Evolutionary conservation across 2,888 invertebrate genomes (phyloP), one percentile per base, ranked within the genome.

Genomic region (Cryptocheilus praepositus): DNA sequence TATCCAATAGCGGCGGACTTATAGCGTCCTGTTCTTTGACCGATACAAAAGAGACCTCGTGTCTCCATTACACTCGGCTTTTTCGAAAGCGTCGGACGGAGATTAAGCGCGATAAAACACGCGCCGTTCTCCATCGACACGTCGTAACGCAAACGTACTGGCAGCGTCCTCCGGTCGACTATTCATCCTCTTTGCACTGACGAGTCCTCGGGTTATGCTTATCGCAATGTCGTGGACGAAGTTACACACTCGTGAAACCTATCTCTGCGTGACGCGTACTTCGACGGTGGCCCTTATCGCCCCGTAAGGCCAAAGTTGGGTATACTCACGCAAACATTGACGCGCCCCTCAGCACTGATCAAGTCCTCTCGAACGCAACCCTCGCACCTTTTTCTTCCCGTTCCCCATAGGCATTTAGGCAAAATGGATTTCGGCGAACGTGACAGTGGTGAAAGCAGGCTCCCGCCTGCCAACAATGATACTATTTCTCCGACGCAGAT

Each of bases 341-440:
- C 18, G 18, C 18, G 49, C 18, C 36, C 49, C 49, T 49, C 49
- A n/a, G 49, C 49, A 18, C n/a, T 18, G 49, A 49, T 49, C n/a
- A 18, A n/a, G 49, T 49, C 36, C 36, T 36, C 11, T 36, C 36
- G 36, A 36, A 11, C 36, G 36, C 36, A 7, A 36, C 36, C 36
- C 36, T 36, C 36, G 36, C 36, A 36, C 49, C 16, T 49, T 49
- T 18, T 36, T 18, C 16, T 49, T 8, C 16, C 49, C 49, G n/a
- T 49, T 2, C 5, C 49, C 49, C 49, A 13, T 2, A 13, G 49
- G 49, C 49, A 49, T 49, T 49, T 49, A 18, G 16, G 18, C 18
- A 18, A 49, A 49, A 16, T 49, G 16, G 49, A 49, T 49, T 49
- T 49, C 49, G 49, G 49, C 49, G 49, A 49, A 49, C 36, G 36